Evolutionary conservation across 1,140 invertebrate genomes (phyloP), one percentile per base, ranked within the genome.

Genomic region (Ruditapes philippinarum): DNA sequence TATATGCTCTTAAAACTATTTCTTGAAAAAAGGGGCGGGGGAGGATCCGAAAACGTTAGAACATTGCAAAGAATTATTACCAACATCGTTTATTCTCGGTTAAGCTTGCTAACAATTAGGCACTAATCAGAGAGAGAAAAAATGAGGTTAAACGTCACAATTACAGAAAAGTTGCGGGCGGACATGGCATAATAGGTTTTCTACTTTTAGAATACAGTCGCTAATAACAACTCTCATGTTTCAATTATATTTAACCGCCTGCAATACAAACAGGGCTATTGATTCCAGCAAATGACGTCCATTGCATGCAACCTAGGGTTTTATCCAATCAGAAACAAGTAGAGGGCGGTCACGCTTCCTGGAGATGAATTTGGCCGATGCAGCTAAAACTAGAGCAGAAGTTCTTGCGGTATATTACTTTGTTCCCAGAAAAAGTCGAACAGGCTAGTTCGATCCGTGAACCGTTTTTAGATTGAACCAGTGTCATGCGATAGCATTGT

Each of bases 311-410:
- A 62, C 22, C 22, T 17, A 70, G 31, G n/a, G 2, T 28, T 7
- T 38, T 49, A 38, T 9, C 74, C 74, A 78, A 78, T 78, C 45
- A 54, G 45, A 31, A 54, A 14, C 12, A 5, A 57, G 74, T 78
- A 57, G 74, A 54, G 74, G 74, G 74, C 74, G 74, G 74, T 54
- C 45, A 78, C 54, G 74, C 42, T 78, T 0, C 36, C 38, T 70
- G 65, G 33, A 54, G 2, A 76, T 76, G 73, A 38, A 70, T 11
- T 70, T 19, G 4, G 19, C 36, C 36, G 65, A 38, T 33, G 65
- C 36, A 70, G 28, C 22, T 62, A 28, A 70, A 70, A 62, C 22
- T 62, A 28, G 57, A n/a, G n/a, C 57, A 62, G 5, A 70, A 28
- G 33, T 38, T 38, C 65, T 33, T 14, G 65, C 33, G 38, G 57